Evolutionary conservation across 2,888 invertebrate genomes (phyloP).

Genomic region (Tenodera sinensis): DNA sequence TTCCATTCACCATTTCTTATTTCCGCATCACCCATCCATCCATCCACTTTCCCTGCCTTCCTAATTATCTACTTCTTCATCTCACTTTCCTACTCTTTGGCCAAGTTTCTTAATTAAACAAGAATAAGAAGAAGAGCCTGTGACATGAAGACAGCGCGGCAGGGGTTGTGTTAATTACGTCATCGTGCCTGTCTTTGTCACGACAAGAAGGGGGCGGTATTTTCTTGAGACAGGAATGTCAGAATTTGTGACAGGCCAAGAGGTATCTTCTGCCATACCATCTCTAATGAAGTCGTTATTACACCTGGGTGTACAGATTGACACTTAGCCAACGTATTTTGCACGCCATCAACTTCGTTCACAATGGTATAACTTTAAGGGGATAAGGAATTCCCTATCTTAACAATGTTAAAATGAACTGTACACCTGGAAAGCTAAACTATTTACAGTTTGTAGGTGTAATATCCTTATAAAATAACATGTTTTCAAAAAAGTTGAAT

Average conservation of each 20-base stretch:
- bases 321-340: no score
- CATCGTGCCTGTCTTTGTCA: neutral
- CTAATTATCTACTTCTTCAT: neutral
- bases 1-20: neutral
- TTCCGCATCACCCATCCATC: neutral
- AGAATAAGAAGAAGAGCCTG: slow-evolving; percentile 1
- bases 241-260: neutral
- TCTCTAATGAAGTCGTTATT: neutral
- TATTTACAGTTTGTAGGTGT: no score
- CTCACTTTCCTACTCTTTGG: neutral
- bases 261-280: neutral
- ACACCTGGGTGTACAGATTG: neutral
- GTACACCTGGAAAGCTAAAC: no score
- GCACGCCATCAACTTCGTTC: no score
- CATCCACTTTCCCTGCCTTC: neutral
- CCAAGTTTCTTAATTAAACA: slow-evolving; percentile 27
- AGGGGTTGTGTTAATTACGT: slow-evolving; percentile 1
- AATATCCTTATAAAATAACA: no score
- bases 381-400: no score
- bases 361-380: no score
- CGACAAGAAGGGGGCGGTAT: neutral
- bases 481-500: no score
- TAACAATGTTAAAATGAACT: no score
- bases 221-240: neutral
- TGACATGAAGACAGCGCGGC: neutral